Percentiles rank a stretch among this genome's conserved stretches.
Conservation (phyloP, 1,140 invertebrate species). For the Drosophila tristis region DNA sequence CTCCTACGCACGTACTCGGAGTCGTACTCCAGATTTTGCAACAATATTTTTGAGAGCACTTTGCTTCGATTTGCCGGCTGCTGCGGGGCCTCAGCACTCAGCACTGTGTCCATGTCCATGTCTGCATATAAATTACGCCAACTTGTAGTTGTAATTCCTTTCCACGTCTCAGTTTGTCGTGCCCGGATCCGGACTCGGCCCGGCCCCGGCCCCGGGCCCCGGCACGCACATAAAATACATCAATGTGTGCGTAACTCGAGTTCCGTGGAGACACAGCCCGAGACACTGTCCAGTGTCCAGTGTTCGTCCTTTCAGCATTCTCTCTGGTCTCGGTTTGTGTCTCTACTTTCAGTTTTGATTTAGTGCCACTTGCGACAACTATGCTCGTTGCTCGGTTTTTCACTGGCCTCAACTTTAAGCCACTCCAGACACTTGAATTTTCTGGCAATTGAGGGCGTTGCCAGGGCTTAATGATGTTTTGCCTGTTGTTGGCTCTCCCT, state of each 20-base stretch:
- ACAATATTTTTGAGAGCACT: constrained; percentile 53
- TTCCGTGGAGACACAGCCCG: constrained; percentile 55
- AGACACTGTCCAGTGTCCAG: constrained; percentile 38
- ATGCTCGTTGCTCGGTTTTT: constrained; percentile 35
- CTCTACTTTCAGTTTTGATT: constrained; percentile 66
- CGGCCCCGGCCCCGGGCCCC: background rate
- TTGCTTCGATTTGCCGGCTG: constrained; percentile 49
- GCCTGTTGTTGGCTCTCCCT: constrained; percentile 20
- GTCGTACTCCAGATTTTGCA: constrained; percentile 7
- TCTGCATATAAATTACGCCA: constrained; percentile 79
- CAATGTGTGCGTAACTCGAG: constrained; percentile 62
- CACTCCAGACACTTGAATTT: constrained; percentile 17
- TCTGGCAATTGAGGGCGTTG: constrained; percentile 28
- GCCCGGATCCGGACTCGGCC: constrained; percentile 12
- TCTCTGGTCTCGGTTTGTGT: background rate
- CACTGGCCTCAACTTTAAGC: constrained; percentile 42
- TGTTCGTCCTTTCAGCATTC: constrained; percentile 7
- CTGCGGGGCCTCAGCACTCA: background rate
- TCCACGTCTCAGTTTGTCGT: constrained; percentile 72
- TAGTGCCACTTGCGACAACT: constrained; percentile 69
- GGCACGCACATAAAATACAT: constrained; percentile 73
- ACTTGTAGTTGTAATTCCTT: constrained; percentile 76
- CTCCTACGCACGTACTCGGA: constrained; percentile 24
- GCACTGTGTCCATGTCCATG: constrained; percentile 54
- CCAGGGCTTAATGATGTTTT: constrained; percentile 55